Base-by-base conservation (phyloP, 1,140 invertebrate genomes). In the Macrocentrus cingulum region DNA sequence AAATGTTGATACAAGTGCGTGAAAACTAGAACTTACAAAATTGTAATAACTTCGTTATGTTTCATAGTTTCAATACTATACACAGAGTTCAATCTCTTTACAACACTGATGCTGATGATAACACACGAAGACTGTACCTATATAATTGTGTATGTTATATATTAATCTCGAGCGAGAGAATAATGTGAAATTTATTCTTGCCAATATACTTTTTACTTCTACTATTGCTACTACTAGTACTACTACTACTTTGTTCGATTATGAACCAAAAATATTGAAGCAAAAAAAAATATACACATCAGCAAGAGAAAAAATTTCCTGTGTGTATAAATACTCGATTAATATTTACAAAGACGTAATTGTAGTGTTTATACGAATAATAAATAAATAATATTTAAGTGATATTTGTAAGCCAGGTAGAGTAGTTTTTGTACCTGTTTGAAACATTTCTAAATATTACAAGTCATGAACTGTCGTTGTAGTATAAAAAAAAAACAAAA, bases 401-500 rank as follows among this genome's bases (percentile, higher is more conserved):
- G 39, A 50, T 52, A 67, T 59, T 64, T 62, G 59, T 62, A 64
- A 59, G 49, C 60, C 61, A 67, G 63, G 36, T 72, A 72, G 67
- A 56, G 56, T 73, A 74, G 70, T 62, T 74, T 74, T 74, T 74
- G 71, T 74, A 74, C 71, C 71, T 74, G 70, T 74, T 74, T 74
- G 66, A 72, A 72, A 72, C 63, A 73, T 73, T 74, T 74, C 66
- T 74, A 70, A 68, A 66, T 53, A 41, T 66, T n/a, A n/a, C n/a
- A 66, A 61, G 61, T 68, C 61, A 62, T 61, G 63, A 62, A 65
- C 66, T 65, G 57, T 59, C 55, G 57, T 70, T 66, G 66, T 60
- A 63, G 50, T 66, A 65, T 56, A 56, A 25, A 57, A 60, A 68
- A 62, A 66, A 65, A 64, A 63, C 72, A 71, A 61, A 20, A 56